Conservation (phyloP, 2,888 invertebrate species). For the Nysson spinosus region DNA sequence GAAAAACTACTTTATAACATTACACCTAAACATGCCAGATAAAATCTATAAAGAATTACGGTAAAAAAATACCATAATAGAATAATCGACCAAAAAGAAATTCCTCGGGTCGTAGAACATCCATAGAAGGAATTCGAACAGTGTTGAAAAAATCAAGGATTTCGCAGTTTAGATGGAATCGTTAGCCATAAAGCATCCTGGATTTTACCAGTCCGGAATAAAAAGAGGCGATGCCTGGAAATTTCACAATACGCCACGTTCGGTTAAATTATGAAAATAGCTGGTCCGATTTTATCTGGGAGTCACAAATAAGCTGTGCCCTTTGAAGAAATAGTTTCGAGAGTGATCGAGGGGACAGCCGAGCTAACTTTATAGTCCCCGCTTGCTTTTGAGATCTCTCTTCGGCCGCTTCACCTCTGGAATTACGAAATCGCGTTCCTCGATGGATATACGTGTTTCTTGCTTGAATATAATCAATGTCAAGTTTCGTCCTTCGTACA, state of each 20-base stretch:
- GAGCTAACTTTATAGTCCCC: slow-evolving; percentile 43
- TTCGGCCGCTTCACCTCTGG: not conserved
- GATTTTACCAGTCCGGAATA: not conserved
- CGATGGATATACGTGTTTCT: slow-evolving; percentile 48
- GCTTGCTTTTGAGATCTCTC: slow-evolving; percentile 43
- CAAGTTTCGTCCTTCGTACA: slow-evolving; percentile 53
- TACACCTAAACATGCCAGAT: too few relatives aligned
- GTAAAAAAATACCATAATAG: too few relatives aligned
- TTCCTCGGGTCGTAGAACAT: too few relatives aligned
- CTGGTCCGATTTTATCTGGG: slow-evolving; percentile 38
- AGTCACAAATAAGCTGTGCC: slow-evolving; percentile 50
- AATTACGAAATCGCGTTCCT: slow-evolving; percentile 48
- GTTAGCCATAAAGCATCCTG: not conserved
- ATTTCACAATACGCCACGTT: slow-evolving; percentile 32
- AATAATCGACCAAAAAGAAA: too few relatives aligned
- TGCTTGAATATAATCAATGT: slow-evolving; percentile 55
- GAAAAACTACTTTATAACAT: too few relatives aligned
- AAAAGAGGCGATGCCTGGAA: not conserved
- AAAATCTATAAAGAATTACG: too few relatives aligned
- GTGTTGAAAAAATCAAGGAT: too few relatives aligned
- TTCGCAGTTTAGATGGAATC: not conserved
- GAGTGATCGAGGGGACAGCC: slow-evolving; percentile 42
- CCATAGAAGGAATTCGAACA: too few relatives aligned
- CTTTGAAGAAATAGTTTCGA: slow-evolving; percentile 50
- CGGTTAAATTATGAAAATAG: slow-evolving; percentile 46